Evolutionary conservation across 2,113 vertebrate genomes (phyloP), one percentile per base, ranked within the genome.

Genomic region (Marmota flaviventris): DNA sequence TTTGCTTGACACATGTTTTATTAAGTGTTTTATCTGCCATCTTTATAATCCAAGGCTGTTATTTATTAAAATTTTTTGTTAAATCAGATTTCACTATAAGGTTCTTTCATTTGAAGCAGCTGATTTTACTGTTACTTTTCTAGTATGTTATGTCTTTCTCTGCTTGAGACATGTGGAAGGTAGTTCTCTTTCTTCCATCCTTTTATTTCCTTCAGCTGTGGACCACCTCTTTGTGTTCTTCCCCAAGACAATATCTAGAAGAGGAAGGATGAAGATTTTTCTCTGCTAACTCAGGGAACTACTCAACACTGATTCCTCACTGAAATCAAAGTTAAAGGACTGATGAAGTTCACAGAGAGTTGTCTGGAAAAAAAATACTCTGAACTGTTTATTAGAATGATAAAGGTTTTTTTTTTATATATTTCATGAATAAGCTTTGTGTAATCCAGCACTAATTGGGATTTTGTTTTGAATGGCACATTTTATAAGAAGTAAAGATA

Each of bases 11-110:
- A 96, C 1, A 1, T 96, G 94, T 96, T 97, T 96, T 90, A 94
- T 98, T 95, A 97, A 98, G 93, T 95, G 93, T 95, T 72, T 95
- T 93, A 96, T 96, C 93, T 95, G 58, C 86, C 58, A 77, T 95
- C 51, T 96, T 96, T 94, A 94, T 93, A 95, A 94, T 89, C 63
- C 5, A 90, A 61, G 81, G 27, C 51, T 82, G 51, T 25, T 96
- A 95, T 94, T 97, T 93, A 95, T 97, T 94, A 85, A 53, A 58
- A 75, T 9, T 32, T 69, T 90, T 87, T 93, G 51, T 81, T 85
- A 84, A 97, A 90, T 94, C n/a, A 78, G 81, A 91, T 97, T 95
- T 85, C 94, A 61, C 63, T 89, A n/a, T 56, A 37, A 4, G 89
- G 6, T 77, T 95, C 14, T 32, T 93, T 81, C 79, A 96, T 79